These are phyloP conservation scores for Phania funesta DNA, from an alignment of 2,888 invertebrate genomes.

Conservation along the genomic window DNA sequence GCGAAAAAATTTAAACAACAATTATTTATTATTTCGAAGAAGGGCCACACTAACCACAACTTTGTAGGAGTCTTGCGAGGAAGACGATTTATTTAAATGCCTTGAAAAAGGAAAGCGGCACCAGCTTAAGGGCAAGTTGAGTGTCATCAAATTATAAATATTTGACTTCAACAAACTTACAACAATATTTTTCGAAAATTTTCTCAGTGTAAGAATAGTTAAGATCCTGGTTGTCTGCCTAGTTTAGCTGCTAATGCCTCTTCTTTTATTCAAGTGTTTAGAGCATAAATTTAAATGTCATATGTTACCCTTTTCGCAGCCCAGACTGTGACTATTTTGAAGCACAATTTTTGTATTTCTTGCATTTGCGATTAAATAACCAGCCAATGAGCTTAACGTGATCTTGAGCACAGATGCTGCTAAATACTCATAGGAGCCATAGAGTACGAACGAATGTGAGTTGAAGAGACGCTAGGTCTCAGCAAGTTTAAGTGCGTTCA, in stretches of 20 bases:
- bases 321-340: background rate
- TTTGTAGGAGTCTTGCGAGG: slow-evolving; percentile 1
- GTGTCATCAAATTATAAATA: background rate
- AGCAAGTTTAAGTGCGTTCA: background rate
- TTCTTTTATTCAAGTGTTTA: too few species aligned
- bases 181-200: too few species aligned
- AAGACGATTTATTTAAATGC: background rate
- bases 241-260: too few species aligned
- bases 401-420: background rate
- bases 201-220: too few species aligned
- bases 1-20: slow-evolving; percentile 51
- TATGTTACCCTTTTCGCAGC: background rate
- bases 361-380: background rate
- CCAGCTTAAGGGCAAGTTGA: background rate
- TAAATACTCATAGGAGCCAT: background rate
- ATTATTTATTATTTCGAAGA: slow-evolving; percentile 12
- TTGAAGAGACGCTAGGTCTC: background rate
- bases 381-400: background rate
- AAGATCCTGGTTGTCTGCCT: too few species aligned
- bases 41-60: slow-evolving; percentile 53
- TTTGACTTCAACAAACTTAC: too few species aligned
- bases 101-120: background rate
- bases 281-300: too few species aligned
- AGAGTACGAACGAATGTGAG: background rate
- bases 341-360: background rate